phyloP scores from a whole-genome alignment of 1,140 invertebrate genomes.

The Gonioctena quinquepunctata region DNA sequence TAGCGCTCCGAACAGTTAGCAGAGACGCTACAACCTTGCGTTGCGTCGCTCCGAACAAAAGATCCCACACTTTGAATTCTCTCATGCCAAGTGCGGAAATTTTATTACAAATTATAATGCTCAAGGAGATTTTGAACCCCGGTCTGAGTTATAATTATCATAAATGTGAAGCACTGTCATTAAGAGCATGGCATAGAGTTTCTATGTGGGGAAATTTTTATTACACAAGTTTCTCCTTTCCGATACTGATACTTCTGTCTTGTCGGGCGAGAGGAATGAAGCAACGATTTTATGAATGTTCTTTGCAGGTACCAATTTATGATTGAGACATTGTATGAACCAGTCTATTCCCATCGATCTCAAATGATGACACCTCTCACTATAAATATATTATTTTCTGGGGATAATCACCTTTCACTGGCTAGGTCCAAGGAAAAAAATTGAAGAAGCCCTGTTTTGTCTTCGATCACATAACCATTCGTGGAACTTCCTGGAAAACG shows the following conservation, averaged over 20 bases:
- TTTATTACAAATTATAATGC: slow-evolving; percentile 32
- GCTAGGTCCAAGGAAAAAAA: too few relatives aligned
- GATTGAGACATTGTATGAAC: neutral
- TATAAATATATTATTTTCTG: neutral
- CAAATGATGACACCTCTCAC: neutral
- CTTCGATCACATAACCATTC: too few relatives aligned
- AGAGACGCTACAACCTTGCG: slow-evolving; percentile 29
- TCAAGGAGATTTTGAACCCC: slow-evolving; percentile 36
- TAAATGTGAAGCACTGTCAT: neutral
- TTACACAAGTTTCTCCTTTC: neutral
- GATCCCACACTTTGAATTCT: slow-evolving; percentile 34
- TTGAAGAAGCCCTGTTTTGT: too few relatives aligned
- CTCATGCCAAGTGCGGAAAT: slow-evolving; percentile 37
- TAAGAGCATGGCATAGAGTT: neutral
- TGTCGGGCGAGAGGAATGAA: neutral
- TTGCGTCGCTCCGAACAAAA: slow-evolving; percentile 33
- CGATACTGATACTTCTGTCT: neutral
- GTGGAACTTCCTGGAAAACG: too few relatives aligned
- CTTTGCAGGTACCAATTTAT: neutral
- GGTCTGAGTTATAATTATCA: neutral
- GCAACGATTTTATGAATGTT: neutral
- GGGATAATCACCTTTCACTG: too few relatives aligned
- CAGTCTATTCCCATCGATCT: too few relatives aligned
- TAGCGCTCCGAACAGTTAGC: slow-evolving; percentile 30
- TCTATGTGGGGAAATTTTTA: neutral